Percentiles rank a stretch among this genome's conserved stretches.
These are phyloP conservation scores for Reticulitermes lucifugus DNA, from an alignment of 2,888 invertebrate species.

Conservation along the genomic window DNA sequence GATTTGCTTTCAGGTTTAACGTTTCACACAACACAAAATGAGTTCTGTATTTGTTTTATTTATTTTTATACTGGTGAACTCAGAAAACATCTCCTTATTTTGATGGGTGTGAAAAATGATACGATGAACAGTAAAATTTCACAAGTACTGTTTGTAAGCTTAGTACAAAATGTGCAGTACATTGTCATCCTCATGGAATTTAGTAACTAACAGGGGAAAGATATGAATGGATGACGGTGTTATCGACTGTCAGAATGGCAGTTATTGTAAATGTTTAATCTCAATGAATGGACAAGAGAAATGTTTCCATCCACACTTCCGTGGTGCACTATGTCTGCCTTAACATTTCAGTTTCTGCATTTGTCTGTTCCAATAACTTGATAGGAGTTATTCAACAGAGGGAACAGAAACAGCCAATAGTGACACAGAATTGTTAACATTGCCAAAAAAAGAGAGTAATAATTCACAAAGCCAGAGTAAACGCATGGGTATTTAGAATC, in stretches of 20 bases:
- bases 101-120: neutral
- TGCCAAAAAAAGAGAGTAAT: neutral
- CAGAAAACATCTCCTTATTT: neutral
- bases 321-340: neutral
- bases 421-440: neutral
- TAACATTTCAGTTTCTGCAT: slow-evolving; percentile 18
- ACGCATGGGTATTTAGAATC: neutral
- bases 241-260: neutral
- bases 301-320: slow-evolving; percentile 25
- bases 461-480: neutral
- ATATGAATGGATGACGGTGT: neutral
- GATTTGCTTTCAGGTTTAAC: slow-evolving; percentile 6
- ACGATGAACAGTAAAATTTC: neutral
- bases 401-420: neutral
- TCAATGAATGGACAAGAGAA: neutral
- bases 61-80: slow-evolving; percentile 23
- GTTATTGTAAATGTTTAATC: slow-evolving; percentile 6
- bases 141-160: neutral
- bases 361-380: slow-evolving; percentile 23
- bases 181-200: neutral
- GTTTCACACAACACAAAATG: neutral
- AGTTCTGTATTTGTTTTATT: slow-evolving; percentile 1
- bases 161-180: slow-evolving; percentile 2
- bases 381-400: neutral
- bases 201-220: neutral